Evolutionary conservation across 1,140 invertebrate genomes (phyloP).

Genomic region (Fopius arisanus): DNA sequence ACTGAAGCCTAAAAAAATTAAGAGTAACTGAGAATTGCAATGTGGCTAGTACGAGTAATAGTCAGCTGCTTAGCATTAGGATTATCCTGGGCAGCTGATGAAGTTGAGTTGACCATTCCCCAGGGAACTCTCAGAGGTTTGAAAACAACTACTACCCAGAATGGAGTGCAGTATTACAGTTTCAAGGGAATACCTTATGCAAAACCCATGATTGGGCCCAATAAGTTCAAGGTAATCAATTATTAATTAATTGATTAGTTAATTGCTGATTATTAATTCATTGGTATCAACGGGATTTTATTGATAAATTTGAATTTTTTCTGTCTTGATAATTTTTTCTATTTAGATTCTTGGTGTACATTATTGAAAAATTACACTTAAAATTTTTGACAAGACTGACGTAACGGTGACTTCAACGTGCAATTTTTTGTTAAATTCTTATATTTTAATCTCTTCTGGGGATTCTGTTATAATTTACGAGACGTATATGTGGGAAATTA

Average conservation of each 20-base stretch:
- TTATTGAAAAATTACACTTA: too few species aligned
- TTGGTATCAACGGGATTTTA: too few species aligned
- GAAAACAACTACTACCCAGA: slow-evolving; percentile 42
- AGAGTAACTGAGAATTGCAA: slow-evolving; percentile 30
- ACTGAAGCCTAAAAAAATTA: background rate
- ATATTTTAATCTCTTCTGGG: too few species aligned
- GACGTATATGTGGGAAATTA: too few species aligned
- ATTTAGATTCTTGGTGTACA: too few species aligned
- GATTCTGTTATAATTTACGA: too few species aligned
- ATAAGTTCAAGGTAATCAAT: slow-evolving; percentile 72
- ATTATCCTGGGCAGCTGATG: slow-evolving; percentile 39
- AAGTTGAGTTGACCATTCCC: slow-evolving; percentile 48
- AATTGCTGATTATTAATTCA: too few species aligned
- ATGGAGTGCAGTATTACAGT: slow-evolving; percentile 56
- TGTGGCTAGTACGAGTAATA: slow-evolving; percentile 42
- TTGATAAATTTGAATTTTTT: too few species aligned
- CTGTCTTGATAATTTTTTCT: too few species aligned
- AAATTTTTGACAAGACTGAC: too few species aligned
- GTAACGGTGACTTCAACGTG: too few species aligned
- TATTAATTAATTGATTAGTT: background rate
- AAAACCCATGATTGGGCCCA: slow-evolving; percentile 69
- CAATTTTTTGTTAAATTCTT: too few species aligned
- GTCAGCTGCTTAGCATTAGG: slow-evolving; percentile 35
- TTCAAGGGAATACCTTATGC: slow-evolving; percentile 74
- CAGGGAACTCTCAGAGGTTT: slow-evolving; percentile 52